Conservation (phyloP, 2,113 vertebrate species). For the Alethe castanea region DNA sequence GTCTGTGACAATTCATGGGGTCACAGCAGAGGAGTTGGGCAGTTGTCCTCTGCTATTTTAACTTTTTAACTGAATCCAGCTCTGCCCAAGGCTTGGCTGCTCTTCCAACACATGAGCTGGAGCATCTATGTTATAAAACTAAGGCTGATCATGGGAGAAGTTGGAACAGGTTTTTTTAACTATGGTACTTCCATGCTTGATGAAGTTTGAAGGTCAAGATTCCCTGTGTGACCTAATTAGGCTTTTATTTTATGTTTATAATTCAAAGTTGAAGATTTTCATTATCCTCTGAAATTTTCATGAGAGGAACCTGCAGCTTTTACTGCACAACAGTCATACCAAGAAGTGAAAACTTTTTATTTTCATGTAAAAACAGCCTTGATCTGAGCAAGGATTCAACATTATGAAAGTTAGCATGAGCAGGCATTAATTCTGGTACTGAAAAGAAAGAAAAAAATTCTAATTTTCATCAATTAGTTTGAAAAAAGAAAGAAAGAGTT, state of each 20-base stretch:
- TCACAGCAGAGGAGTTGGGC: background rate
- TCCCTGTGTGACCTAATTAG: background rate
- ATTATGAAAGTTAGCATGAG: background rate
- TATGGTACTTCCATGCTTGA: background rate
- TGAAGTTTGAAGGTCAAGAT: background rate
- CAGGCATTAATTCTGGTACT: background rate
- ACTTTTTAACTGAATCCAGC: background rate
- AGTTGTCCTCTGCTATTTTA: background rate
- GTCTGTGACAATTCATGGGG: fast-evolving
- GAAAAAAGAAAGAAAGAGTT: background rate
- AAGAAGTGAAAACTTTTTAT: background rate
- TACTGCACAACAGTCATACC: background rate
- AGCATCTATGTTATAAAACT: background rate
- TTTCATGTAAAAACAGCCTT: background rate
- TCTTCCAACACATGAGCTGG: background rate
- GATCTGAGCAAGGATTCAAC: background rate
- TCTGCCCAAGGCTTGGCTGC: background rate
- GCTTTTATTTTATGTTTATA: background rate
- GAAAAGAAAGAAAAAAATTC: background rate
- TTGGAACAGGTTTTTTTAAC: background rate
- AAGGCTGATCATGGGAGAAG: background rate
- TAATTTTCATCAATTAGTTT: background rate
- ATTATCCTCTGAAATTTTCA: background rate
- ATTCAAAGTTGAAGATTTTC: background rate
- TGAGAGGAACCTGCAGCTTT: background rate